Evolutionary conservation across 2,888 invertebrate genomes (phyloP).

Genomic region (Drosophila eohydei): DNA sequence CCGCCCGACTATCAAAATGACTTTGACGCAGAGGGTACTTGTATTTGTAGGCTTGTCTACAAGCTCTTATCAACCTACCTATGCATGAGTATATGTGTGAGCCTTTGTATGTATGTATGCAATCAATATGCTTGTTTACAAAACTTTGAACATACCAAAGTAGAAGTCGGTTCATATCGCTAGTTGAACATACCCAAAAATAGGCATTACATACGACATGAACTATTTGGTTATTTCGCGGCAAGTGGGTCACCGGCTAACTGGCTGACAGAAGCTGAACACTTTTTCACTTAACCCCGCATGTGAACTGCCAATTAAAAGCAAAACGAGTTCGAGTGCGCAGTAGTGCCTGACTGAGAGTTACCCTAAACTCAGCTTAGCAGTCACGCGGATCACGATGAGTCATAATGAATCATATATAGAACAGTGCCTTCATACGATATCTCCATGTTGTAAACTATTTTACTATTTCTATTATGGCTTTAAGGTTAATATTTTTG

Average conservation of each 20-base stretch:
- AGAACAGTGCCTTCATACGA: too few relatives aligned
- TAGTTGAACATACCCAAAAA: conserved; percentile 51
- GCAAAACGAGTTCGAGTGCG: neutral
- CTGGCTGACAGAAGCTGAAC: conserved; percentile 34
- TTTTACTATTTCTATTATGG: too few relatives aligned
- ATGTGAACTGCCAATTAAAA: conserved; percentile 63
- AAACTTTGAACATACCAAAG: conserved; percentile 39
- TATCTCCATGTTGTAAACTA: too few relatives aligned
- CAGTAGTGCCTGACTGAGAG: conserved; percentile 5
- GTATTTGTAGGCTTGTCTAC: conserved; percentile 10
- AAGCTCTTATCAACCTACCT: conserved; percentile 30
- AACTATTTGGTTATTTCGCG: conserved; percentile 22
- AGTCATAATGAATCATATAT: neutral
- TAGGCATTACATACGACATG: conserved; percentile 67
- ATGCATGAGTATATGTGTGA: neutral
- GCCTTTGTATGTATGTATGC: conserved; percentile 15
- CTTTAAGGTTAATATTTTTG: too few relatives aligned
- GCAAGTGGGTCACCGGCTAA: conserved; percentile 14
- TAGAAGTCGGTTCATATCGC: conserved; percentile 42
- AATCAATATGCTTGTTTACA: conserved; percentile 62
- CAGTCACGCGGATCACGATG: neutral
- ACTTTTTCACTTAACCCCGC: conserved; percentile 43
- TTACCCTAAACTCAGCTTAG: neutral
- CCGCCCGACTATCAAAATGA: conserved; percentile 3
- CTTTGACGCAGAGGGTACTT: neutral